Percentiles rank a stretch among this genome's conserved stretches.
Evolutionary conservation across 2,113 vertebrate species (phyloP).

Genomic region (Labrus mixtus): DNA sequence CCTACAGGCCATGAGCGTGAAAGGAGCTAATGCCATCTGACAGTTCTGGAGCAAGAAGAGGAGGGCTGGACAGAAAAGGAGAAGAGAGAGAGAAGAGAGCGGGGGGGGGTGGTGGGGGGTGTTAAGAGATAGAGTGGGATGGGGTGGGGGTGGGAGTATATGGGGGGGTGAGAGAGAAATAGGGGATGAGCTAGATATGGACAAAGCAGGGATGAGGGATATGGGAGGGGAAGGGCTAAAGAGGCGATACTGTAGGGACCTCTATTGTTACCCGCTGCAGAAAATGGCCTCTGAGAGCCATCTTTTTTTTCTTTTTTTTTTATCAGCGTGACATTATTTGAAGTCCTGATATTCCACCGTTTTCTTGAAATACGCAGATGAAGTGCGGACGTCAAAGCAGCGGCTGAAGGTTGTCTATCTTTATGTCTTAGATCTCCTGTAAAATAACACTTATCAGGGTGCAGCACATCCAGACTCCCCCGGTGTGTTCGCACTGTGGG

Average conservation of each 20-base stretch:
- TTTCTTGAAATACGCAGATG: not conserved
- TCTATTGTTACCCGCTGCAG: constrained; percentile 49
- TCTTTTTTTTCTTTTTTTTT: not conserved
- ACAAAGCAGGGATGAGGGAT: constrained; percentile 72
- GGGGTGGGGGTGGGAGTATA: constrained; percentile 75
- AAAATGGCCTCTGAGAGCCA: constrained; percentile 49
- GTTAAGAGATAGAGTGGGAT: constrained; percentile 65
- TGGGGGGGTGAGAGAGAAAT: constrained; percentile 76
- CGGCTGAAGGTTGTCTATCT: not conserved
- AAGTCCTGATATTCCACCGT: constrained; percentile 31
- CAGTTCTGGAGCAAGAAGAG: constrained; percentile 97
- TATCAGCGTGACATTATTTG: constrained; percentile 16
- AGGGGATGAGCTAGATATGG: constrained; percentile 72
- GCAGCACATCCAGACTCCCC: constrained; percentile 26
- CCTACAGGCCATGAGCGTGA: constrained; percentile 93
- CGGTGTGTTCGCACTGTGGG: not conserved
- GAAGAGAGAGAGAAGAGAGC: constrained; percentile 64
- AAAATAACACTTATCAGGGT: constrained; percentile 14
- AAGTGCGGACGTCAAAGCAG: constrained; percentile 18
- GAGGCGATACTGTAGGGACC: constrained; percentile 51
- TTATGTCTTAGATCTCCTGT: not conserved
- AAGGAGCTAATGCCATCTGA: constrained; percentile 95
- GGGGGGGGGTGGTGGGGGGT: constrained; percentile 66
- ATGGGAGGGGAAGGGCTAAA: constrained; percentile 63
- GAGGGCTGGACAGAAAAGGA: constrained; percentile 86